These are phyloP conservation scores for Rutilus rutilus DNA, from an alignment of 2,113 vertebrate genomes.

Conservation along the genomic window DNA sequence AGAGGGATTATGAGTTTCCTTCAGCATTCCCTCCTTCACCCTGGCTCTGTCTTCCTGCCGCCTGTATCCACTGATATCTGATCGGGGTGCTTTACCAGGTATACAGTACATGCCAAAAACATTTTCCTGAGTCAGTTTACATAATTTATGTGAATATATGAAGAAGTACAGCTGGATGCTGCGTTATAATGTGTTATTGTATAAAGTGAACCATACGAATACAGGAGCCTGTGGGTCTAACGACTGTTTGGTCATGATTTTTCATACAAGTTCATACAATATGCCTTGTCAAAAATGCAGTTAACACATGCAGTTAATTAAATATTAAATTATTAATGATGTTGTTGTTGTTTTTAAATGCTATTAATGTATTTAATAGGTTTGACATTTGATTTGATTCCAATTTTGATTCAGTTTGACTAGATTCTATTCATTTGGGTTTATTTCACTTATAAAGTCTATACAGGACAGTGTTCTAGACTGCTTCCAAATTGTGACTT, in stretches of 20 bases:
- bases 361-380: no score
- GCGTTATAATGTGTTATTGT: not conserved
- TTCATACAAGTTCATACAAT: no score
- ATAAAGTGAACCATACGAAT: not conserved
- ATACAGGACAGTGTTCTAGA: no score
- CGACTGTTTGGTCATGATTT: not conserved
- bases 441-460: no score
- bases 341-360: no score
- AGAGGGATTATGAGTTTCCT: slow-evolving; percentile 51
- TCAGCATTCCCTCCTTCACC: not conserved
- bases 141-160: not conserved
- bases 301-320: no score
- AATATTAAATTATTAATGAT: no score
- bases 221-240: not conserved
- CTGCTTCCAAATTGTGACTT: no score
- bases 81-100: slow-evolving; percentile 6
- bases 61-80: slow-evolving; percentile 15
- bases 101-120: not conserved
- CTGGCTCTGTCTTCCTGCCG: slow-evolving; percentile 3
- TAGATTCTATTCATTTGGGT: no score
- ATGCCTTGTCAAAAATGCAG: no score
- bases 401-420: no score
- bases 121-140: slow-evolving; percentile 16
- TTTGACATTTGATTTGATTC: no score
- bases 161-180: not conserved